Base-by-base conservation (phyloP, 2,113 vertebrate species). In the Balaeniceps rex region DNA sequence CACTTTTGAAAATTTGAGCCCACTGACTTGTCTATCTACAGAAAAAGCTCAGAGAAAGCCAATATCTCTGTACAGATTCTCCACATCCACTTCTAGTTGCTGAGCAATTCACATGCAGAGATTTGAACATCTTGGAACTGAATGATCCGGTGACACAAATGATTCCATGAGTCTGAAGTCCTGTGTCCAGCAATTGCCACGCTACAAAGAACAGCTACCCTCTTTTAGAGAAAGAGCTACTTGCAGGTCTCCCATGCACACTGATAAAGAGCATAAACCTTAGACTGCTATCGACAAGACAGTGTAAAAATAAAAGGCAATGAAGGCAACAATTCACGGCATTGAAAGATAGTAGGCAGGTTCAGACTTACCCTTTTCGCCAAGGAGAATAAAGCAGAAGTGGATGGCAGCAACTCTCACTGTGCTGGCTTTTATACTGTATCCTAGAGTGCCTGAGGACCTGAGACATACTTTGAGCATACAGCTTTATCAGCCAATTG, bases 341-440 rank as follows among this genome's bases (percentile, higher is more conserved):
- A 3, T 3, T 3, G 57, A 38, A 58, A 72, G 63, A 19, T 0
- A 65, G 17, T 3, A 9, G 84, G 23, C 12, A 38, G 51, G 29
- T 64, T 46, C 6, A 36, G 65, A 93, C 96, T 97, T 28, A 97
- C 96, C 88, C 36, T 89, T 65, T 91, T 33, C 74, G 68, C 25
- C 26, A 11, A 40, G 83, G 79, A 94, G 87, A 68, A 55, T 4
- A 12, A 91, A 76, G 66, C 65, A 81, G 83, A 60, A 55, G 51
- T 68, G 52, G 22, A 77, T 84, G 77, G 60, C 10, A 66, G 40
- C 36, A 82, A 2, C 84, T 71, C 24, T 7, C 44, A 1, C 65
- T 6, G 2, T 13, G 52, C 42, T 78, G 87, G 33, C 26, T 96
- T 96, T 97, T 97, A 97, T 97, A 96, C 55, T 4, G 6, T 29